phyloP scores from a whole-genome alignment of 2,797 vertebrate species.

The Erethizon dorsatum region DNA sequence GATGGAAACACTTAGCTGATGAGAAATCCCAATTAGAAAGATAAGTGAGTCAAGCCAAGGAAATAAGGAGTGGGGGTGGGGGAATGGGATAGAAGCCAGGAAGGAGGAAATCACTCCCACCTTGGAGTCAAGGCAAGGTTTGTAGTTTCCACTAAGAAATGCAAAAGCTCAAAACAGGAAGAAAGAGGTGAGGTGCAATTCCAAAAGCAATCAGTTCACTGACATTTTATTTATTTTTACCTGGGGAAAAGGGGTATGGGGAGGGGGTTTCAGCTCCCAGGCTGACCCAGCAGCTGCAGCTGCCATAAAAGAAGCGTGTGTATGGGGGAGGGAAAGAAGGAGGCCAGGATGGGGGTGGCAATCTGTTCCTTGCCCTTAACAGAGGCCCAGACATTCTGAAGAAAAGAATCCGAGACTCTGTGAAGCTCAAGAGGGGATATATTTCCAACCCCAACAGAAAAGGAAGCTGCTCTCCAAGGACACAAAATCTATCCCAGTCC shows the following conservation, averaged over 20 bases:
- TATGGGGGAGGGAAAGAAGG: background rate
- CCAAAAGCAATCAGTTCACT: slow-evolving; percentile 80
- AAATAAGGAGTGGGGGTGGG: background rate
- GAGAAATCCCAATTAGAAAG: slow-evolving; percentile 75
- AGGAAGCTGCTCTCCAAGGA: slow-evolving; percentile 55
- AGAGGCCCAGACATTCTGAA: slow-evolving; percentile 61
- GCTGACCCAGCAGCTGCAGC: slow-evolving; percentile 76
- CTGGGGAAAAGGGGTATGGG: slow-evolving; percentile 65
- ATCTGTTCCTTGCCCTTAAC: slow-evolving; percentile 30
- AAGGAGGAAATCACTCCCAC: slow-evolving; percentile 73
- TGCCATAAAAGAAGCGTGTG: slow-evolving; percentile 69
- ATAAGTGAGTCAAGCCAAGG: slow-evolving; percentile 67
- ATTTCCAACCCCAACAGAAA: slow-evolving; percentile 60
- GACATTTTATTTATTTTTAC: slow-evolving; percentile 84
- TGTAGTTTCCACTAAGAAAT: slow-evolving; percentile 79
- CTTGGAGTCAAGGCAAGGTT: slow-evolving; percentile 73
- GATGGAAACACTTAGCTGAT: slow-evolving; percentile 70
- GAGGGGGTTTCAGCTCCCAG: slow-evolving; percentile 8
- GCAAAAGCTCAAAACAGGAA: slow-evolving; percentile 82
- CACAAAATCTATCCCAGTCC: slow-evolving; percentile 30
- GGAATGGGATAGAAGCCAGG: slow-evolving; percentile 55
- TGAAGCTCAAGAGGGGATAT: slow-evolving; percentile 59
- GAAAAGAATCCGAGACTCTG: slow-evolving; percentile 71
- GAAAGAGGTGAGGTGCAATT: slow-evolving; percentile 80
- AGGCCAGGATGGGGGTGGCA: background rate